Evolutionary conservation across 1,140 invertebrate genomes (phyloP).

Genomic region (Atta colombica): DNA sequence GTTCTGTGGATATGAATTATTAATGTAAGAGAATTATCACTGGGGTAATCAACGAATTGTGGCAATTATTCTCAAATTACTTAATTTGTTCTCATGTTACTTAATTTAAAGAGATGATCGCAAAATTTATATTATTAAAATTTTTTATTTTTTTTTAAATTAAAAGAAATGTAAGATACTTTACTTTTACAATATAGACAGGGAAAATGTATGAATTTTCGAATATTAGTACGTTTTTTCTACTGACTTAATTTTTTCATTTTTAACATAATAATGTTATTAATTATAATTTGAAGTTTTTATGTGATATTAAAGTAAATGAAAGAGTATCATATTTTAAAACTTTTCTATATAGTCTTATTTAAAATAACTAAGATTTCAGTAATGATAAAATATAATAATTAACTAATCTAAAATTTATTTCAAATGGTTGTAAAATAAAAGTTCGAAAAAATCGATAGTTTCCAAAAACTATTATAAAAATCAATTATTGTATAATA

Average conservation of each 20-base stretch:
- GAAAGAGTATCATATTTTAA: background rate
- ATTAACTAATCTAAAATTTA: background rate
- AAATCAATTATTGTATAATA: background rate
- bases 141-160: background rate
- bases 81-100: background rate
- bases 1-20: constrained; percentile 8
- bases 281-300: background rate
- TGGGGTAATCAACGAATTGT: background rate
- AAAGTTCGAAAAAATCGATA: background rate
- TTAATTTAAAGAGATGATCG: background rate
- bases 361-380: background rate
- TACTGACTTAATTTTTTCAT: background rate
- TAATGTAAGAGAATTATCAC: constrained; percentile 21
- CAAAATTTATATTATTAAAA: background rate
- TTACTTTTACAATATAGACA: background rate
- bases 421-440: background rate
- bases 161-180: background rate
- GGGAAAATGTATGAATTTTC: background rate
- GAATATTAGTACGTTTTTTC: background rate
- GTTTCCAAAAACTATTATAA: background rate
- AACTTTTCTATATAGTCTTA: background rate
- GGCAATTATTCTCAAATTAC: constrained; percentile 7
- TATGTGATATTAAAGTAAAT: background rate
- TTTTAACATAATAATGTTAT: background rate
- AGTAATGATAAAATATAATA: background rate